phyloP scores from a whole-genome alignment of 2,888 invertebrate species.

The Eupeodes latifasciatus region DNA sequence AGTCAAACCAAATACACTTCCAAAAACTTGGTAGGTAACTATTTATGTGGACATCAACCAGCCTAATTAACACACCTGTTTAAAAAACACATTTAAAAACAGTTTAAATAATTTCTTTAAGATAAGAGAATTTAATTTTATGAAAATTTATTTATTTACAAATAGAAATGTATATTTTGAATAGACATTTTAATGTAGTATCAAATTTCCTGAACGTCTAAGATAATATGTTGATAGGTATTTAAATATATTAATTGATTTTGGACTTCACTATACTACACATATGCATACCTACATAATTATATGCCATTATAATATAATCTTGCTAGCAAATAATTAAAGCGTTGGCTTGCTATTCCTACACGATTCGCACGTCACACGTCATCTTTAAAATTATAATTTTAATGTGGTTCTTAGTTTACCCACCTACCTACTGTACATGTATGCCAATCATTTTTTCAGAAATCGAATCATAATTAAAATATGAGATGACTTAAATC shows the following conservation, averaged over 20 bases:
- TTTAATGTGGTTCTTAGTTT: too few relatives aligned
- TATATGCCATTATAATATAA: too few relatives aligned
- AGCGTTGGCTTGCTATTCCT: too few relatives aligned
- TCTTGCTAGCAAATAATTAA: too few relatives aligned
- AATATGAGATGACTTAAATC: too few relatives aligned
- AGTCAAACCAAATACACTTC: not conserved
- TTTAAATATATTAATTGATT: not conserved
- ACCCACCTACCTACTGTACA: too few relatives aligned
- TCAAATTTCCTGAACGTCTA: not conserved
- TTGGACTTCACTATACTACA: not conserved
- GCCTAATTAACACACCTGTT: not conserved
- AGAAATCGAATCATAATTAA: too few relatives aligned
- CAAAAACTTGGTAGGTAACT: too few relatives aligned
- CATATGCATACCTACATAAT: too few relatives aligned
- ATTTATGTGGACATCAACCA: not conserved
- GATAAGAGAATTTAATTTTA: not conserved
- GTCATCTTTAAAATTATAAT: too few relatives aligned
- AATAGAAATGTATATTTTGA: not conserved
- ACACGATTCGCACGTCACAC: too few relatives aligned
- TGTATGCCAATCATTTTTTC: too few relatives aligned
- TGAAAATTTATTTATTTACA: not conserved
- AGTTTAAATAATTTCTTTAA: not conserved
- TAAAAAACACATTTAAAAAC: not conserved
- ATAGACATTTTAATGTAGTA: not conserved
- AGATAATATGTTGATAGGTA: not conserved